These are phyloP conservation scores for Ataeniobius toweri DNA, from an alignment of 2,797 vertebrate species.

Conservation along the genomic window DNA sequence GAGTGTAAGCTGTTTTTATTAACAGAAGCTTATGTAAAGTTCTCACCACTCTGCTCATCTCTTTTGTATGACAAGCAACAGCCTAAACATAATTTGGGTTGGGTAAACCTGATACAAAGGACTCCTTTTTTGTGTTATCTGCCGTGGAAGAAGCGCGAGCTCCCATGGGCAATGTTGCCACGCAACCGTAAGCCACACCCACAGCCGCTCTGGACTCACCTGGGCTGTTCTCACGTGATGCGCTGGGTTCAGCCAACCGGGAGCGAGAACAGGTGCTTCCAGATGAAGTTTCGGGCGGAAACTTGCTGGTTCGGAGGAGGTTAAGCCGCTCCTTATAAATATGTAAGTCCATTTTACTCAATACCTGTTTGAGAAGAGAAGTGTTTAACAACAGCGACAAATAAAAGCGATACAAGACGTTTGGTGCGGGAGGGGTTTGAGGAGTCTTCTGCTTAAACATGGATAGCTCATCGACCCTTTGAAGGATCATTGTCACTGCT, in stretches of 20 bases:
- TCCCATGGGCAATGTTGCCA: conserved; percentile 64
- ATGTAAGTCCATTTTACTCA: conserved; percentile 20
- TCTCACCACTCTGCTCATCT: conserved; percentile 15
- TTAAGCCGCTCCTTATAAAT: conserved; percentile 58
- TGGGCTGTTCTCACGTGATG: conserved; percentile 69
- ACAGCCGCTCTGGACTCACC: conserved; percentile 55
- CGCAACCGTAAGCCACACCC: conserved; percentile 64
- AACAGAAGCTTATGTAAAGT: neutral
- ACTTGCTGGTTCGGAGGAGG: conserved; percentile 62
- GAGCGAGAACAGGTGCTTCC: conserved; percentile 73
- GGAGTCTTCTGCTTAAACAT: conserved; percentile 48
- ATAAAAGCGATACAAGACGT: neutral
- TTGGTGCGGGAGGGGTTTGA: conserved; percentile 15
- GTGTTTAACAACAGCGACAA: neutral
- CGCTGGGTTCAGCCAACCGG: conserved; percentile 65
- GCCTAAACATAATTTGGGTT: conserved; percentile 50
- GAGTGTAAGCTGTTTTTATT: neutral
- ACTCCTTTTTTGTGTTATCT: conserved; percentile 22
- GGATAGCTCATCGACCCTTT: conserved; percentile 40
- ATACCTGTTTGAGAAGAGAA: neutral
- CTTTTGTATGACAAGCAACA: conserved; percentile 10
- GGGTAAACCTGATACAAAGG: conserved; percentile 59
- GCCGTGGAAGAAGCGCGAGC: conserved; percentile 37
- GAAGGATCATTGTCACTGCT: conserved; percentile 36
- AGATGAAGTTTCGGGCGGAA: conserved; percentile 79